Percentiles rank a stretch among this genome's conserved stretches.
phyloP scores from a whole-genome alignment of 2,888 invertebrate genomes.

The Hermaeophaga mercurialis region DNA sequence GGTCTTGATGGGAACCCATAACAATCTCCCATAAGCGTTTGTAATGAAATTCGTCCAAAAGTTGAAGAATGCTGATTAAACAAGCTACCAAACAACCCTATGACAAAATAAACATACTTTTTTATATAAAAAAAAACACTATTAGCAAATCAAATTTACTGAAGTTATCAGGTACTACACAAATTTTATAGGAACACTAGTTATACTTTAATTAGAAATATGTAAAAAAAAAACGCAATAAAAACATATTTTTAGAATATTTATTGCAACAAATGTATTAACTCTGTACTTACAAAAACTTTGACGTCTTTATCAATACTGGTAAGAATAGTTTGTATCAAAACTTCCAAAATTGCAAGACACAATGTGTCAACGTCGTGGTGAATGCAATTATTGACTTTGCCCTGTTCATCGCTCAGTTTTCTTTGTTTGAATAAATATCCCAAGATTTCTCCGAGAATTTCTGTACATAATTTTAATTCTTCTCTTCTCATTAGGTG shows the following conservation, averaged over 20 bases:
- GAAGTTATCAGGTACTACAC: no score
- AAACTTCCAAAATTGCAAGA: constrained; percentile 78
- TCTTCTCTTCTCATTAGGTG: constrained; percentile 84
- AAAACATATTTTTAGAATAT: no score
- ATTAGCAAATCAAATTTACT: no score
- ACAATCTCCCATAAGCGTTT: constrained; percentile 84
- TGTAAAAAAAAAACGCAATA: no score
- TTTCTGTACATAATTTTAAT: constrained; percentile 81
- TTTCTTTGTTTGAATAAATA: constrained; percentile 63
- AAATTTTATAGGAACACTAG: no score
- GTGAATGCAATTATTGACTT: constrained; percentile 68
- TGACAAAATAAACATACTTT: no score
- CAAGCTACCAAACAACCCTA: constrained; percentile 87
- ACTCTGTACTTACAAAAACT: constrained; percentile 63
- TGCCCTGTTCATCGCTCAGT: constrained; percentile 59
- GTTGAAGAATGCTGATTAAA: constrained; percentile 81
- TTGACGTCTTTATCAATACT: constrained; percentile 72
- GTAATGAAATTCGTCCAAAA: constrained; percentile 88
- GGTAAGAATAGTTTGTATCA: constrained; percentile 83
- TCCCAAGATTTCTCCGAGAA: constrained; percentile 82
- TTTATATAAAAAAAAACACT: no score
- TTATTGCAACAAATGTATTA: background rate
- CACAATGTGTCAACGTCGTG: constrained; percentile 85
- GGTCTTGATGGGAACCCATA: constrained; percentile 69
- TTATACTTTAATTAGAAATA: no score